Percentiles rank a stretch among this genome's conserved stretches.
These are phyloP conservation scores for Euphonia xanthogaster DNA, from an alignment of 2,797 vertebrate genomes.

Conservation along the genomic window DNA sequence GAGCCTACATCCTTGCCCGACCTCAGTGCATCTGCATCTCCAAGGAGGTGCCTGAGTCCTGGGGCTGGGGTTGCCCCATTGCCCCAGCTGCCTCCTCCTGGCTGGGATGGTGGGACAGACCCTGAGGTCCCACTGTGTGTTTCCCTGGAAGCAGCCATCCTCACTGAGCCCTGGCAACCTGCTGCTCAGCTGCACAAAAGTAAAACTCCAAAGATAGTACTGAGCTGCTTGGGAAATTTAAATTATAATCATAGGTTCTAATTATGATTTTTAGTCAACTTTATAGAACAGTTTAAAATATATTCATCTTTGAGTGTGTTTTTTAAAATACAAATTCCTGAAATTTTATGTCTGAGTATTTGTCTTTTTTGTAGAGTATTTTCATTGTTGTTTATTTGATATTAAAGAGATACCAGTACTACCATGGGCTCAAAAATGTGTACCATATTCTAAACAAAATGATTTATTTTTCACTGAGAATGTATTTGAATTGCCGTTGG, in stretches of 20 bases:
- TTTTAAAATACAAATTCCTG: not conserved
- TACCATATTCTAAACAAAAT: not conserved
- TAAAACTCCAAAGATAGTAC: not conserved
- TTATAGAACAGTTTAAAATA: not conserved
- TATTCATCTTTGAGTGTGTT: not conserved
- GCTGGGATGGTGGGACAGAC: rapidly evolving
- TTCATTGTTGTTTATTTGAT: not conserved
- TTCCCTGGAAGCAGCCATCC: not conserved
- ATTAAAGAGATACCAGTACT: not conserved
- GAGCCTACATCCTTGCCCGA: too few relatives aligned
- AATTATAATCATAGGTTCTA: not conserved
- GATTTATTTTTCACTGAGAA: not conserved
- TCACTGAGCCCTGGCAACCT: not conserved
- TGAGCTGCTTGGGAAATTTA: not conserved
- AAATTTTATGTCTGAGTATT: not conserved
- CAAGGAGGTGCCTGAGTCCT: not conserved
- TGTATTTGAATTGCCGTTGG: not conserved
- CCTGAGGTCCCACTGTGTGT: not conserved
- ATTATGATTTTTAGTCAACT: not conserved
- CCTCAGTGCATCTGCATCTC: not conserved
- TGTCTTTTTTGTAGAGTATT: not conserved
- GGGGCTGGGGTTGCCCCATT: not conserved
- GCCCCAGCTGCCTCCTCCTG: not conserved
- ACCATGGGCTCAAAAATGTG: not conserved
- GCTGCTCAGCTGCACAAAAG: not conserved